Conservation (phyloP, 1,140 invertebrate genomes). For the Cryptotermes secundus region DNA sequence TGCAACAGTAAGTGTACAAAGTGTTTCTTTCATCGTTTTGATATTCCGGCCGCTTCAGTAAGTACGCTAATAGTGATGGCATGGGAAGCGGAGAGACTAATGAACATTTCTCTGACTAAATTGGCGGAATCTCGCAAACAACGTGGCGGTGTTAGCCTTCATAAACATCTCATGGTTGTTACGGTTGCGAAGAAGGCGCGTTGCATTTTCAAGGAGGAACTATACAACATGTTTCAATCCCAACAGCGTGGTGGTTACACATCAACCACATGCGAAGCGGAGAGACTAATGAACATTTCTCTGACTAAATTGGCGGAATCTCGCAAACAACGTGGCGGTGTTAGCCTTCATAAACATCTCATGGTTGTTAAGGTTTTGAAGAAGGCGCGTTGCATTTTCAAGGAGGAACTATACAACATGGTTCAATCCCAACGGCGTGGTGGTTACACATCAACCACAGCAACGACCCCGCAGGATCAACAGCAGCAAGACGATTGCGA, state of each 20-base stretch:
- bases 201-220: conserved; percentile 65
- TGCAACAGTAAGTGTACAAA: too few species aligned
- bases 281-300: too few species aligned
- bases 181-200: conserved; percentile 67
- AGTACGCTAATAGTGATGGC: conserved; percentile 46
- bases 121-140: conserved; percentile 61
- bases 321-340: conserved; percentile 58
- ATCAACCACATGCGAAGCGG: too few species aligned
- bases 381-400: conserved; percentile 64
- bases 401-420: conserved; percentile 62
- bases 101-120: conserved; percentile 65
- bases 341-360: conserved; percentile 66
- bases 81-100: conserved; percentile 62
- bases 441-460: background rate
- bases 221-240: conserved; percentile 53
- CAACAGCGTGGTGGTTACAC: background rate
- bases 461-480: background rate
- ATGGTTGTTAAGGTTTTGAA: conserved; percentile 67
- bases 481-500: conserved; percentile 30
- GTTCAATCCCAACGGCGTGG: conserved; percentile 42
- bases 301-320: too few species aligned
- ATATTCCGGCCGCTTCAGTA: too few species aligned
- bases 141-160: conserved; percentile 63
- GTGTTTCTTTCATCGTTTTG: too few species aligned
- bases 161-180: conserved; percentile 66